Conservation (phyloP, 1,140 invertebrate species). For the Tetranychus cinnabarinus region DNA sequence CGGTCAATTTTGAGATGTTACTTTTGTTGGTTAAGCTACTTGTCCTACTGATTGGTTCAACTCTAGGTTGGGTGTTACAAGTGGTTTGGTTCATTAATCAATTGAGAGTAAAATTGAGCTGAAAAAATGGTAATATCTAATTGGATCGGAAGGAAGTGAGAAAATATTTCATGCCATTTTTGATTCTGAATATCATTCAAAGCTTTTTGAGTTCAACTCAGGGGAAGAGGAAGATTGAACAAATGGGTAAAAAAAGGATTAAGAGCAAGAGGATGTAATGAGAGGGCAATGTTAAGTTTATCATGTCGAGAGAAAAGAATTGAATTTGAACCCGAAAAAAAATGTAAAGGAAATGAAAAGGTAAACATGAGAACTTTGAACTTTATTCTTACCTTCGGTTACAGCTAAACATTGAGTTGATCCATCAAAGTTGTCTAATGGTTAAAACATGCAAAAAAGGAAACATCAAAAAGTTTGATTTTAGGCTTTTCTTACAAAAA, state of each 20-base stretch:
- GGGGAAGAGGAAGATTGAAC: no score
- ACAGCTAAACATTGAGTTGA: slow-evolving; percentile 20
- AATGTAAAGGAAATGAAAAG: no score
- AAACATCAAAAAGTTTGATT: not conserved
- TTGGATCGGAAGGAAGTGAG: not conserved
- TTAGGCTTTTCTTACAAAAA: not conserved
- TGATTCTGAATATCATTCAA: not conserved
- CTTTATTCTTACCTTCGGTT: slow-evolving; percentile 17
- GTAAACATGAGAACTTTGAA: slow-evolving; percentile 4
- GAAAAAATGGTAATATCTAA: no score
- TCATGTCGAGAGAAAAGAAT: no score
- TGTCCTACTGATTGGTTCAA: no score
- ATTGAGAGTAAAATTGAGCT: no score
- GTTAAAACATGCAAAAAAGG: not conserved
- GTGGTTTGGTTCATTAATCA: no score
- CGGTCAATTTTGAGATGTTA: no score
- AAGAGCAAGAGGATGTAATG: not conserved
- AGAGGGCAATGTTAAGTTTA: not conserved
- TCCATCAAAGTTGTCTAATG: slow-evolving; percentile 17
- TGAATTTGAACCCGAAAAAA: no score
- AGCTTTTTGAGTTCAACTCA: no score
- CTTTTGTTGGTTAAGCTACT: no score
- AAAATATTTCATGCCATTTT: not conserved
- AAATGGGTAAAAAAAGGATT: not conserved
- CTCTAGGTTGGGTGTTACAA: no score